Evolutionary conservation across 2,888 invertebrate genomes (phyloP).

Genomic region (Cremastobaeus sp.): DNA sequence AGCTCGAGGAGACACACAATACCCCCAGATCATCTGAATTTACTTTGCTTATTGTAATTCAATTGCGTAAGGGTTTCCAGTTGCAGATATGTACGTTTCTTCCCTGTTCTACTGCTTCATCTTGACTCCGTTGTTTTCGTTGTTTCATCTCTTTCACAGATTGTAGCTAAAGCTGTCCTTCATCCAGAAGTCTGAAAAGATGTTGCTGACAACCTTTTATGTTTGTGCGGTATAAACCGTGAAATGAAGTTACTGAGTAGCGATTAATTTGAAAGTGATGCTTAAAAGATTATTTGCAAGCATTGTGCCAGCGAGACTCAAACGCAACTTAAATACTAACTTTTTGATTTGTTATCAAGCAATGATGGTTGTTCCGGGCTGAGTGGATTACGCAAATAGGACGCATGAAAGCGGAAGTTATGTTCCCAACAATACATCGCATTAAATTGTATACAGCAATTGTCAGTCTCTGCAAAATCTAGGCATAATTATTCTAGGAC

Average conservation of each 20-base stretch:
- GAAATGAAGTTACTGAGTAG: slow-evolving; percentile 54
- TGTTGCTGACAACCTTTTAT: slow-evolving; percentile 75
- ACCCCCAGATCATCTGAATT: slow-evolving; percentile 74
- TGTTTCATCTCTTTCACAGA: slow-evolving; percentile 61
- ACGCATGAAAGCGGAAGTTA: slow-evolving; percentile 64
- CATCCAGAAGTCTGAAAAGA: slow-evolving; percentile 64
- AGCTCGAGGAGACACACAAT: slow-evolving; percentile 68
- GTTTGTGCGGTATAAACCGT: slow-evolving; percentile 61
- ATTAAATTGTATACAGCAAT: slow-evolving; percentile 67
- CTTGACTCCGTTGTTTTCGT: slow-evolving; percentile 57
- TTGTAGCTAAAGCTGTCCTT: slow-evolving; percentile 63
- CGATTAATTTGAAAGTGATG: slow-evolving; percentile 39
- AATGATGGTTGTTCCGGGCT: slow-evolving; percentile 1
- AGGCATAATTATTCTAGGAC: slow-evolving; percentile 64
- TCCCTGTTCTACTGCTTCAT: slow-evolving; percentile 60
- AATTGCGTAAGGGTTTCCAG: slow-evolving; percentile 73
- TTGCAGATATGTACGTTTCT: slow-evolving; percentile 40
- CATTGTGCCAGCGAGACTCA: slow-evolving; percentile 2
- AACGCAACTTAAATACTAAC: slow-evolving; percentile 31
- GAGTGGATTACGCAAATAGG: slow-evolving; percentile 66
- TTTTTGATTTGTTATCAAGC: slow-evolving; percentile 43
- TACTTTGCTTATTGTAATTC: slow-evolving; percentile 76
- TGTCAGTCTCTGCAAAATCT: slow-evolving; percentile 62
- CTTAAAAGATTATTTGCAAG: slow-evolving; percentile 29
- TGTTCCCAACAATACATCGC: slow-evolving; percentile 71